Percentiles rank a stretch among this genome's conserved stretches.
phyloP scores from a whole-genome alignment of 1,140 invertebrate genomes.

The Drosophila mauritiana region DNA sequence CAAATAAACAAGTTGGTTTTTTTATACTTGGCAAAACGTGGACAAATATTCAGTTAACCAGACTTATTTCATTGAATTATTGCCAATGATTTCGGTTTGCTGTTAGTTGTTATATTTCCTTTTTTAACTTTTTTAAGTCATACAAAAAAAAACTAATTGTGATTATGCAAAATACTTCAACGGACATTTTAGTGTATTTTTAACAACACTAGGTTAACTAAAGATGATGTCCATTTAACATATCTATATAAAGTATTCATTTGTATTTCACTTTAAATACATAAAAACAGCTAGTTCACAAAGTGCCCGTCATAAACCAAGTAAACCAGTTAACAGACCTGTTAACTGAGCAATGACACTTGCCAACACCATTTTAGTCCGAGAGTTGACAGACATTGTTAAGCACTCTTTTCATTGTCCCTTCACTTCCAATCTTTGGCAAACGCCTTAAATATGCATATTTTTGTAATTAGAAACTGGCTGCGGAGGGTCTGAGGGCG shows the following conservation, averaged over 20 bases:
- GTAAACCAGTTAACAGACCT: slow-evolving; percentile 1
- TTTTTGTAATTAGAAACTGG: slow-evolving; percentile 74
- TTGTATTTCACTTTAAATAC: too few species aligned
- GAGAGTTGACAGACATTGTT: slow-evolving; percentile 50
- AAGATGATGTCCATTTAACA: too few species aligned
- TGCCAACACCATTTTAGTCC: slow-evolving; percentile 25
- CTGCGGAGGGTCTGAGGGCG: too few species aligned
- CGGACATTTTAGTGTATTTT: too few species aligned
- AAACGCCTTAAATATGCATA: slow-evolving; percentile 74
- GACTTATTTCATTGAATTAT: neutral
- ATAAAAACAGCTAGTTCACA: neutral
- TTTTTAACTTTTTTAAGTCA: neutral
- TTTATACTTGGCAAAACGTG: neutral
- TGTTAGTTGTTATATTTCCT: neutral
- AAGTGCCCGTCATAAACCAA: neutral
- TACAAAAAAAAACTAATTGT: neutral
- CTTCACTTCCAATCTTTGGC: slow-evolving; percentile 46
- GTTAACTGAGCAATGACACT: slow-evolving; percentile 25
- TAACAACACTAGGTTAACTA: too few species aligned
- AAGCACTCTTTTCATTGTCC: slow-evolving; percentile 42
- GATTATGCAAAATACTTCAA: neutral
- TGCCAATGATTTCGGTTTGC: neutral
- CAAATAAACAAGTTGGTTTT: neutral
- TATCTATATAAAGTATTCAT: too few species aligned
- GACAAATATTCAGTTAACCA: neutral